These are phyloP conservation scores for Hemicordylus capensis DNA, from an alignment of 2,113 vertebrate species.

Conservation along the genomic window DNA sequence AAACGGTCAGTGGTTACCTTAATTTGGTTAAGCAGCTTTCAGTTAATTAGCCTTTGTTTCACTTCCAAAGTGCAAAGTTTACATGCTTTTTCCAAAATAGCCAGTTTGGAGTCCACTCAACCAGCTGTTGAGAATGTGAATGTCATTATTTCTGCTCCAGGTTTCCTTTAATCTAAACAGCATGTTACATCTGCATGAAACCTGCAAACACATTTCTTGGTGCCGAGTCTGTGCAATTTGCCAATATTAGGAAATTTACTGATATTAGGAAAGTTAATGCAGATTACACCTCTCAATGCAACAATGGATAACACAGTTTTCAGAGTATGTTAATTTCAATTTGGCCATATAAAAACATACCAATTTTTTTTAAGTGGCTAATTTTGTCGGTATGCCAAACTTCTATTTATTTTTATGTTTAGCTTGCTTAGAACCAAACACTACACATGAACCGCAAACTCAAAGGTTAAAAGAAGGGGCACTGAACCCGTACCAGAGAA, in stretches of 20 bases:
- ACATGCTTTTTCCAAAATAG: neutral
- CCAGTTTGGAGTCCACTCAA: neutral
- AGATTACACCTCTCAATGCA: neutral
- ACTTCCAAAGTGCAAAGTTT: conserved; percentile 1
- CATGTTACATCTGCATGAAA: neutral
- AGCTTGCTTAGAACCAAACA: neutral
- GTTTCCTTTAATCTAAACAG: conserved; percentile 10
- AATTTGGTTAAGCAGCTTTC: neutral
- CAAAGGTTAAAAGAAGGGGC: neutral
- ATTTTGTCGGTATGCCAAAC: neutral
- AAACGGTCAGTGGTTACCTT: conserved; percentile 9
- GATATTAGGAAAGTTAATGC: neutral
- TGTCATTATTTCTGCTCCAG: neutral
- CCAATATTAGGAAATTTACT: neutral
- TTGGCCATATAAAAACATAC: neutral
- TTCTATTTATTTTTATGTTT: neutral
- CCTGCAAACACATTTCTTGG: neutral
- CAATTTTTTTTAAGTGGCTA: neutral
- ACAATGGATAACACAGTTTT: neutral
- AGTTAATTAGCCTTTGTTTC: neutral
- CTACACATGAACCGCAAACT: neutral
- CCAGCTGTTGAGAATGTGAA: neutral
- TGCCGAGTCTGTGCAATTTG: neutral
- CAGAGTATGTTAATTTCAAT: neutral
- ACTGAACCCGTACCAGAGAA: neutral